phyloP scores from a whole-genome alignment of 2,888 invertebrate species.

The Perizoma affinitatum region DNA sequence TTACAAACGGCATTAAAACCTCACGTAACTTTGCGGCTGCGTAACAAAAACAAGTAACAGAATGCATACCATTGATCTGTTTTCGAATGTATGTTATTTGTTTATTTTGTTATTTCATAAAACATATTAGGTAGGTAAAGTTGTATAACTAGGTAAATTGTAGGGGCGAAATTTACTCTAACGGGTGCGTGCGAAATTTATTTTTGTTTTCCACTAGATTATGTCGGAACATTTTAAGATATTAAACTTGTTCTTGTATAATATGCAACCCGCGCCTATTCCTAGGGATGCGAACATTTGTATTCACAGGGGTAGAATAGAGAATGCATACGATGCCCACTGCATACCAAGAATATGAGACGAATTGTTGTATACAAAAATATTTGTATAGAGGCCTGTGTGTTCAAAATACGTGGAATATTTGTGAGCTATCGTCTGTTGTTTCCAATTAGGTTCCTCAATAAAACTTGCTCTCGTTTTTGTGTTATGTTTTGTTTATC shows the following conservation, averaged over 20 bases:
- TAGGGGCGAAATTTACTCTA: no score
- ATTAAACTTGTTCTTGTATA: constrained; percentile 57
- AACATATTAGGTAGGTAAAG: no score
- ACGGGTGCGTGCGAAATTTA: background rate
- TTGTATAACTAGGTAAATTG: no score
- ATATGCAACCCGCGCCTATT: constrained; percentile 62
- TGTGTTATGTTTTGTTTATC: no score
- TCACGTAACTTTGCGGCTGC: no score
- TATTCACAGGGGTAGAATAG: constrained; percentile 63
- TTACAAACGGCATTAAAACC: background rate
- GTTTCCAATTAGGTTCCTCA: background rate
- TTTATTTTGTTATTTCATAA: no score
- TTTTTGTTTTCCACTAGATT: constrained; percentile 35
- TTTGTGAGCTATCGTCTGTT: background rate
- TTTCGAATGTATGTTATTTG: no score
- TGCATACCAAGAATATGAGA: constrained; percentile 55
- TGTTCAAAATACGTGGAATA: constrained; percentile 6
- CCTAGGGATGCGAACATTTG: constrained; percentile 60
- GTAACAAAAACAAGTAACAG: no score
- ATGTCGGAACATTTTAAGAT: constrained; percentile 57
- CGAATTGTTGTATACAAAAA: constrained; percentile 50
- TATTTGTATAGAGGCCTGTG: constrained; percentile 21
- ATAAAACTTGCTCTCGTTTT: no score
- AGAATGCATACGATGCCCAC: constrained; percentile 59
- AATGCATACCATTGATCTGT: no score